Conservation (phyloP, 2,113 vertebrate species). For the Brachionichthys hirsutus region DNA sequence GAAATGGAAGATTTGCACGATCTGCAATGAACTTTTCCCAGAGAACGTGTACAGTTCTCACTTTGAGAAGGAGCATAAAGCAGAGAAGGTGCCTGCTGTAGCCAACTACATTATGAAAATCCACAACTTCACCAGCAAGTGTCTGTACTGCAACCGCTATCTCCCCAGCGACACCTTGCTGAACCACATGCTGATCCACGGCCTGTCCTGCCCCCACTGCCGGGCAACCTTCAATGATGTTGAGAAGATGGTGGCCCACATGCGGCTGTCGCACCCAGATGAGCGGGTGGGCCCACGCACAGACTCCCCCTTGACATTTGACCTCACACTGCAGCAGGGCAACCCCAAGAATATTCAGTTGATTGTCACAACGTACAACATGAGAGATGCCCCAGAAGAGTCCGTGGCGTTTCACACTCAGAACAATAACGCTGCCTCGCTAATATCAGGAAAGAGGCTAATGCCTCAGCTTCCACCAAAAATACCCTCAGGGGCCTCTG, state of each 20-base stretch:
- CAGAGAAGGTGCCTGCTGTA: slow-evolving; percentile 96
- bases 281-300: slow-evolving; percentile 92
- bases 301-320: slow-evolving; percentile 95
- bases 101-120: slow-evolving; percentile 99
- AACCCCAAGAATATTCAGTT: slow-evolving; percentile 97
- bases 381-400: slow-evolving; percentile 92
- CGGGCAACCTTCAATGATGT: slow-evolving; percentile 97
- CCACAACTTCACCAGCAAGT: slow-evolving; percentile 99
- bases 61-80: slow-evolving; percentile 98
- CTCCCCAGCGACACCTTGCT: slow-evolving; percentile 95
- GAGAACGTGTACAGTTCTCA: slow-evolving; percentile 97
- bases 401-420: slow-evolving; percentile 95
- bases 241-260: slow-evolving; percentile 97
- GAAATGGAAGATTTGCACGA: slow-evolving; percentile 99
- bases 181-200: slow-evolving; percentile 98
- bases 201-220: slow-evolving; percentile 94
- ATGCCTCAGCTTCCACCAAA: slow-evolving; percentile 79
- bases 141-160: slow-evolving; percentile 98
- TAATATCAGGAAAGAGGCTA: slow-evolving; percentile 80
- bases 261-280: slow-evolving; percentile 90
- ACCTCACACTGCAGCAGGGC: slow-evolving; percentile 95
- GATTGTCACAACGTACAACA: slow-evolving; percentile 96
- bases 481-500: slow-evolving; percentile 75
- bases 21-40: slow-evolving; percentile 98
- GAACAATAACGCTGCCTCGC: slow-evolving; percentile 77